phyloP scores from a whole-genome alignment of 2,888 invertebrate genomes.

The Epirrhoe alternata region DNA sequence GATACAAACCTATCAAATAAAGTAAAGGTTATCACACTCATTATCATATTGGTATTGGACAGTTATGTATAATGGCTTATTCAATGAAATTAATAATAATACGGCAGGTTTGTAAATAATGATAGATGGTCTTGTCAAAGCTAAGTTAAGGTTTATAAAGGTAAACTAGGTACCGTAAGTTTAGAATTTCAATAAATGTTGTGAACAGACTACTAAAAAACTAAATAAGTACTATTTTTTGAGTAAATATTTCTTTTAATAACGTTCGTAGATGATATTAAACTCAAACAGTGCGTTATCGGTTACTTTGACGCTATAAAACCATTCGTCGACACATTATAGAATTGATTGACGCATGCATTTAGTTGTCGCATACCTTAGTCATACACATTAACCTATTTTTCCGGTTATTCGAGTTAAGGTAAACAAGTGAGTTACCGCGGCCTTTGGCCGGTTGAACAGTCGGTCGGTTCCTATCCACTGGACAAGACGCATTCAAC shows the following conservation, averaged over 20 bases:
- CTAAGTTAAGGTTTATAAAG: too few species aligned
- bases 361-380: slow-evolving; percentile 18
- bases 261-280: too few species aligned
- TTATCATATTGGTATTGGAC: not conserved
- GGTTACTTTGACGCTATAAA: slow-evolving; percentile 13
- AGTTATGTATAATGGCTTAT: not conserved
- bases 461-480: slow-evolving; percentile 61
- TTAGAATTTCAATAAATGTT: too few species aligned
- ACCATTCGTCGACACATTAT: slow-evolving; percentile 10
- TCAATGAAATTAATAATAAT: slow-evolving; percentile 6
- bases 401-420: slow-evolving; percentile 58
- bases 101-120: not conserved
- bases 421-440: slow-evolving; percentile 58
- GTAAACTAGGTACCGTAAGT: too few species aligned
- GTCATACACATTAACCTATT: slow-evolving; percentile 49
- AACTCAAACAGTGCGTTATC: too few species aligned
- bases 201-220: too few species aligned
- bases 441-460: slow-evolving; percentile 39
- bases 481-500: slow-evolving; percentile 56
- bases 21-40: slow-evolving; percentile 19
- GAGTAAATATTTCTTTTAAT: too few species aligned
- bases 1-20: slow-evolving; percentile 1
- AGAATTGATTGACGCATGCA: slow-evolving; percentile 23
- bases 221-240: too few species aligned
- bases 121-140: not conserved